phyloP scores from a whole-genome alignment of 2,113 vertebrate genomes.

The Pagrus major region DNA sequence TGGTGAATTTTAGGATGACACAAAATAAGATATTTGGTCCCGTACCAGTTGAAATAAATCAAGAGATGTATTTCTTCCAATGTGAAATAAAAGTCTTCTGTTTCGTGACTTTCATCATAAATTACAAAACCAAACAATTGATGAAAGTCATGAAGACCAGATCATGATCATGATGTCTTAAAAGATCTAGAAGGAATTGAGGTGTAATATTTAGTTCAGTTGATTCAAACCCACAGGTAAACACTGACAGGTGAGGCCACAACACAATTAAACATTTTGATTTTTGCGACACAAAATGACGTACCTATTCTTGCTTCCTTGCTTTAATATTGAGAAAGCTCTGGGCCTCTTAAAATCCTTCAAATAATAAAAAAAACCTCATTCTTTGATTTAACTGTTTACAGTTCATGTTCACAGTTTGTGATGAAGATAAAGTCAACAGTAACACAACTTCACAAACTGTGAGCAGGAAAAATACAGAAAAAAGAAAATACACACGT shows the following conservation, averaged over 20 bases:
- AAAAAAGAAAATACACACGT: no score
- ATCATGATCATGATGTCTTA: not conserved
- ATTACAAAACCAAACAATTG: not conserved
- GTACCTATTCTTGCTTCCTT: not conserved
- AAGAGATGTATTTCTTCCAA: not conserved
- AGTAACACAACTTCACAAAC: not conserved
- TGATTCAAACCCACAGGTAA: no score
- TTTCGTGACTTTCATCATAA: not conserved
- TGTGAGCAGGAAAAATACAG: no score
- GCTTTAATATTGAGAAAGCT: not conserved
- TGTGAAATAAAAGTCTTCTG: not conserved
- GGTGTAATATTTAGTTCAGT: not conserved
- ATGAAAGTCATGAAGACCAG: not conserved
- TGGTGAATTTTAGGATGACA: not conserved
- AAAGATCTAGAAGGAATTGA: not conserved
- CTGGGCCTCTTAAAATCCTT: not conserved
- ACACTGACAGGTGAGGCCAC: no score
- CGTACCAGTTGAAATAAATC: no score
- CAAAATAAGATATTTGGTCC: not conserved
- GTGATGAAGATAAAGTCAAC: no score
- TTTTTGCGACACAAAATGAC: no score
- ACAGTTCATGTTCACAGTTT: no score
- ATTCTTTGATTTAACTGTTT: not conserved
- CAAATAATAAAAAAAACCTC: not conserved
- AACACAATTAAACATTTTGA: no score